These are phyloP conservation scores for Camponotus fellah DNA, from an alignment of 2,888 invertebrate genomes.

Conservation along the genomic window DNA sequence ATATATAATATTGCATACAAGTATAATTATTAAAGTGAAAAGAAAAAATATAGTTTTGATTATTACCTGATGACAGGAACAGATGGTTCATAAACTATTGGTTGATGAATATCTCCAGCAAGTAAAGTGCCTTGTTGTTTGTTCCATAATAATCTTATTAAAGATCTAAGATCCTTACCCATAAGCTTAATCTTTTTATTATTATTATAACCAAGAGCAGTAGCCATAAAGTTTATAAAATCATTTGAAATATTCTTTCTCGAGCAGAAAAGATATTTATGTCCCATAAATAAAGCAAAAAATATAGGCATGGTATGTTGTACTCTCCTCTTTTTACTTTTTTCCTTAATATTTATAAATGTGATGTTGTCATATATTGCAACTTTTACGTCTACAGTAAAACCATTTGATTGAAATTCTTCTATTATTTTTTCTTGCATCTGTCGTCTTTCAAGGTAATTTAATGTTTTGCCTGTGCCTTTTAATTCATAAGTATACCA, in stretches of 20 bases:
- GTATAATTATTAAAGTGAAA: background rate
- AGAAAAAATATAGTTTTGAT: conserved; percentile 11
- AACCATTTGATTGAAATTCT: conserved; percentile 59
- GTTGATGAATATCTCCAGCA: conserved; percentile 51
- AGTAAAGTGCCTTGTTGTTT: conserved; percentile 59
- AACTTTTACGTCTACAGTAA: conserved; percentile 72
- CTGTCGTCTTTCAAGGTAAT: conserved; percentile 57
- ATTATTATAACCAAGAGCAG: conserved; percentile 70
- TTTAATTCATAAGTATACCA: conserved; percentile 78
- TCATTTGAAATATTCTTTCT: conserved; percentile 65
- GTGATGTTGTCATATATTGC: conserved; percentile 70
- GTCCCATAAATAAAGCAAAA: conserved; percentile 77
- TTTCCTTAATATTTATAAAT: conserved; percentile 73
- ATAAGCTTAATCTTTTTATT: conserved; percentile 73
- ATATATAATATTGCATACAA: background rate
- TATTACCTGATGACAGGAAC: conserved; percentile 62
- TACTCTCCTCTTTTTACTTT: conserved; percentile 25
- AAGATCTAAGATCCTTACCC: conserved; percentile 79
- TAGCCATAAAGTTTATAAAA: conserved; percentile 66
- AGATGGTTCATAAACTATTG: conserved; percentile 47
- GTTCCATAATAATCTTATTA: conserved; percentile 74
- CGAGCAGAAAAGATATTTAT: conserved; percentile 79
- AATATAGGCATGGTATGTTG: conserved; percentile 53
- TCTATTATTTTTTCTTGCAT: conserved; percentile 68
- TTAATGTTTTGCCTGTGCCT: background rate